Base-by-base conservation (phyloP, 1,140 invertebrate species). In the Drosophila seguyi region DNA sequence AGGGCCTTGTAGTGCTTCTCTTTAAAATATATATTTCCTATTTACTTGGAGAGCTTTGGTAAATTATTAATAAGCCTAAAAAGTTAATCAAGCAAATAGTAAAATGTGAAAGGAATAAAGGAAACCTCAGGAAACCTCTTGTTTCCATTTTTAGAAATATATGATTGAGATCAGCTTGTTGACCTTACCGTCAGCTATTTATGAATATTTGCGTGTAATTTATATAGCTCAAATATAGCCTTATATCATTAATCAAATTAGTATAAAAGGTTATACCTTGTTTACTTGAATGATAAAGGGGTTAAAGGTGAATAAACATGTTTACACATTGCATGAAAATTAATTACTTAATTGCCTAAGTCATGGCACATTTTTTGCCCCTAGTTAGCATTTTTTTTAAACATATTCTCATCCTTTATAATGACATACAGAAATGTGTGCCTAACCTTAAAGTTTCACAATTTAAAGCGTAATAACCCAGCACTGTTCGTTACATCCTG, bases 231-330 rank as follows among this genome's bases (percentile, higher is more conserved):
- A 3, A 22, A 10, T 22, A 22, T 2, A 4, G 18, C 10, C 14
- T 22, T n/a, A 53, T 58, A 31, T 59, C 7, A 4, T 2, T 22
- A 41, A 74, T 62, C 57, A 62, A 73, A 73, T 72, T 72, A 59
- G 6, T 25, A 4, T n/a, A 45, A 25, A 38, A 27, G 22, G 45
- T 31, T 10, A 8, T 39, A 14, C 8, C 27, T 47, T 27, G 8
- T 8, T 20, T 29, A 1, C 13, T 4, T 7, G 10, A 18, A 47
- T 44, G 42, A 6, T 22, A 6, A 44, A 7, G 8, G 16, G 31
- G 20, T 13, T 1, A 5, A n/a, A 59, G 7, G 8, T 6, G 0
- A 22, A 34, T 16, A 2, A 25, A 14, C 13, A 10, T 34, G 18
- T 34, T 20, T 0, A 7, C 4, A 52, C 13, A 6, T 14, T 34